Evolutionary conservation across 37 sponge, comb jelly and placozoan genomes (phyloP).

Genomic region (Cliona cf. orientalis): DNA sequence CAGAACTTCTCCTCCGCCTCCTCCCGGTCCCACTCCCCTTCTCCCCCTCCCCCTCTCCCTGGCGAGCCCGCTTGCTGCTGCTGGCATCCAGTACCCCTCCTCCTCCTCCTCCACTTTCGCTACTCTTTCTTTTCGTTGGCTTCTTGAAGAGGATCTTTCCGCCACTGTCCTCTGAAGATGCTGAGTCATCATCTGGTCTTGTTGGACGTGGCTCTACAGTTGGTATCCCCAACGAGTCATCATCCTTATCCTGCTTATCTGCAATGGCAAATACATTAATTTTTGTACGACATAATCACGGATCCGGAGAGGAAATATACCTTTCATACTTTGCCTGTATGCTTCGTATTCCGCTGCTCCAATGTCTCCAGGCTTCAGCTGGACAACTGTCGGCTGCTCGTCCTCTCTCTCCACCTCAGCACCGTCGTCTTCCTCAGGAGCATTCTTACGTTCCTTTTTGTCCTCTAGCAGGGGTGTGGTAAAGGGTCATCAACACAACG

Average conservation of each 20-base stretch:
- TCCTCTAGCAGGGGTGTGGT: neutral
- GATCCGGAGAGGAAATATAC: neutral
- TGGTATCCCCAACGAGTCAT: neutral
- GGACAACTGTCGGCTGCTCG: conserved; percentile 75
- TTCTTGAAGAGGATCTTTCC: conserved; percentile 43
- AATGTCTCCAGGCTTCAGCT: conserved; percentile 54
- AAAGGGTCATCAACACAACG: neutral
- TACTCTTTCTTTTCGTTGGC: conserved; percentile 47
- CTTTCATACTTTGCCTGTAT: neutral
- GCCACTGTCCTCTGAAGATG: neutral
- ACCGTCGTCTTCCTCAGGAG: conserved; percentile 19
- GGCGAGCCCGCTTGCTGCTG: conserved; percentile 7
- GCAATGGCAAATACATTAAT: too few relatives aligned
- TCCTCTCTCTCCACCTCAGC: conserved; percentile 65
- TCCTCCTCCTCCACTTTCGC: conserved; percentile 19
- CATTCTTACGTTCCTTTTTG: too few relatives aligned
- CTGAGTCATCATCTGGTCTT: neutral
- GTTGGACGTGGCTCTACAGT: neutral
- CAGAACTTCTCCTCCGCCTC: neutral
- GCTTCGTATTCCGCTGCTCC: conserved; percentile 41
- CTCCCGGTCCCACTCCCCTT: neutral
- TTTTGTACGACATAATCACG: too few relatives aligned
- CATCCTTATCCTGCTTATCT: neutral
- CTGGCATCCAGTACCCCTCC: conserved; percentile 44
- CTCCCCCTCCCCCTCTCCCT: neutral